phyloP scores from a whole-genome alignment of 2,797 vertebrate genomes.

The Pipistrellus nathusii region DNA sequence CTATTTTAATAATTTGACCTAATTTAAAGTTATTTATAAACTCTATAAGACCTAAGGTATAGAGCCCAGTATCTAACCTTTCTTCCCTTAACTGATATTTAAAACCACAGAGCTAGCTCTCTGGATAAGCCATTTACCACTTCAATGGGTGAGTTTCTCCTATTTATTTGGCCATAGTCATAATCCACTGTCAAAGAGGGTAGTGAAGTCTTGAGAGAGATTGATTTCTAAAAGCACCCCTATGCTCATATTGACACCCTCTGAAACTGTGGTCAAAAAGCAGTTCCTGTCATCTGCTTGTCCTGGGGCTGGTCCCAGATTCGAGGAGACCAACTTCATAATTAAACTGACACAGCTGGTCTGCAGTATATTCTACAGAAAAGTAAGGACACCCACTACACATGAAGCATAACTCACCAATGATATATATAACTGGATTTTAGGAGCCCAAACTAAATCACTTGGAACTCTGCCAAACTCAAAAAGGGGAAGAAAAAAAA shows the following conservation, averaged over 20 bases:
- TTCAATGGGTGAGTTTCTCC: background rate
- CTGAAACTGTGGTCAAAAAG: conserved; percentile 18
- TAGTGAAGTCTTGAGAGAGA: background rate
- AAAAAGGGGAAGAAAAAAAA: conserved; percentile 24
- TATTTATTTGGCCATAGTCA: conserved; percentile 39
- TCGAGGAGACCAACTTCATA: background rate
- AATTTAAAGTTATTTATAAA: conserved; percentile 45
- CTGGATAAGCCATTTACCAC: background rate
- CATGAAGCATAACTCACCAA: conserved; percentile 39
- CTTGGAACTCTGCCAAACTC: conserved; percentile 82
- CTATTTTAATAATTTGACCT: conserved; percentile 10
- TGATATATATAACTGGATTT: conserved; percentile 66
- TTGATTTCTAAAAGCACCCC: background rate
- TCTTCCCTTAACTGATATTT: background rate
- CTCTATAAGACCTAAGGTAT: background rate
- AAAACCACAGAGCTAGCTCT: conserved; percentile 9
- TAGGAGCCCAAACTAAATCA: conserved; percentile 73
- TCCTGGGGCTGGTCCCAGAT: background rate
- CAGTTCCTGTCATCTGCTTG: background rate
- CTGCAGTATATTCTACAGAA: background rate
- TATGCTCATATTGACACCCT: background rate
- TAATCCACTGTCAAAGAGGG: background rate
- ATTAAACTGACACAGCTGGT: background rate
- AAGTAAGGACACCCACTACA: background rate
- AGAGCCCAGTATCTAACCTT: background rate